Evolutionary conservation across 2,888 invertebrate species (phyloP), one percentile per base, ranked within the genome.

Genomic region (Masnerella sp.): DNA sequence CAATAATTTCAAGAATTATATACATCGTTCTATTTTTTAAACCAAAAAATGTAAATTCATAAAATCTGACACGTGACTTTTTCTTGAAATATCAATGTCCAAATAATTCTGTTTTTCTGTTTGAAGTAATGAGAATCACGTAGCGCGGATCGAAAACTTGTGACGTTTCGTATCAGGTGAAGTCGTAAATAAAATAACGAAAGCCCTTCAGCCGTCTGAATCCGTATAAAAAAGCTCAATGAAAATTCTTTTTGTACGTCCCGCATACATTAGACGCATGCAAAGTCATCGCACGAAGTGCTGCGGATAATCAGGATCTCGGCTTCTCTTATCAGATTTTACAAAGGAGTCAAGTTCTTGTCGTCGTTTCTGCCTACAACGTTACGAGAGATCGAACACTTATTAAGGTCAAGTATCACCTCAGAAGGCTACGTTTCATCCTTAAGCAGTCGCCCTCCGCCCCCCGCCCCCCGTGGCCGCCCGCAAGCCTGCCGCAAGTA

Each of bases 351-450:
- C 67, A 73, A 62, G 43, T 62, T 56, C 62, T 68, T 56, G 59
- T 67, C 67, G 54, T 28, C 56, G 54, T 45, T 40, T 42, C 36
- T 52, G 45, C 51, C 52, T 28, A 42, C 69, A 56, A 70, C 74
- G 74, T 69, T 64, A 54, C 54, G 58, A 73, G 76, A 77, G 80
- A 83, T 84, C 83, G 83, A 83, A 81, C 78, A 75, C 81, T 84
- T 83, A 85, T 85, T 85, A 84, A 83, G 84, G 83, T 82, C 83
- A 83, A 84, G 84, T 81, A 78, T 81, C 83, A 79, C 80, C 77
- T 75, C 72, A 77, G 71, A 75, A 71, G 49, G 42, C 77, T 74
- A 77, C 75, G 77, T 78, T 78, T 77, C 75, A 68, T 62, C 72
- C 74, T 75, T 75, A 74, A 75, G 71, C 64, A 62, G 47, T 47